Evolutionary conservation across 1,140 invertebrate species (phyloP).

Genomic region (Tetragonula clypearis): DNA sequence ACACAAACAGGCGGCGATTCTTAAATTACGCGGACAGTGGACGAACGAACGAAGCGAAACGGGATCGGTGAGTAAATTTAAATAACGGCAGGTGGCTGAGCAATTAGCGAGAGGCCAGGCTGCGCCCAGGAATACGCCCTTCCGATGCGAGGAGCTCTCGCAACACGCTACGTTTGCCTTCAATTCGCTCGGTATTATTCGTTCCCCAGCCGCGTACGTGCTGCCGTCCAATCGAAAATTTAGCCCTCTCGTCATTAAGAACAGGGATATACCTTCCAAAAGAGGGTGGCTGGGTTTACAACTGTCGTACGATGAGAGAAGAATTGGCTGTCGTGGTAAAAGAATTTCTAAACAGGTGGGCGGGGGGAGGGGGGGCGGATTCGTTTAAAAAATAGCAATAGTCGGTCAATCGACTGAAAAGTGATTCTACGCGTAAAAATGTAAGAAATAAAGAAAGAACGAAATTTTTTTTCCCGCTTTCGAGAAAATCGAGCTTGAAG

Average conservation of each 20-base stretch:
- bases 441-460: too few relatives aligned
- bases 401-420: too few relatives aligned
- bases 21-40: conserved; percentile 43
- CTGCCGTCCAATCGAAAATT: conserved; percentile 5
- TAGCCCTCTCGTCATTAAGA: not conserved
- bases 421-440: too few relatives aligned
- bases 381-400: too few relatives aligned
- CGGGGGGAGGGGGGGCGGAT: too few relatives aligned
- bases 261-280: not conserved
- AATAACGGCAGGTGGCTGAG: conserved; percentile 54
- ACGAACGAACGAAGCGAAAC: conserved; percentile 18
- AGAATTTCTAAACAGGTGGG: too few relatives aligned
- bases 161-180: conserved; percentile 34
- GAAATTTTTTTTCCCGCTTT: too few relatives aligned
- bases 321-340: not conserved
- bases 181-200: conserved; percentile 44
- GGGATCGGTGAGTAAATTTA: conserved; percentile 40
- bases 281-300: not conserved
- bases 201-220: conserved; percentile 5
- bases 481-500: too few relatives aligned
- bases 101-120: conserved; percentile 58
- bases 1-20: conserved; percentile 5
- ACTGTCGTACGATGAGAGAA: not conserved
- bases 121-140: conserved; percentile 58
- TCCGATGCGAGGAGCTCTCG: conserved; percentile 22